These are phyloP conservation scores for Drosophila subpulchrella DNA, from an alignment of 1,140 invertebrate species.

Conservation along the genomic window DNA sequence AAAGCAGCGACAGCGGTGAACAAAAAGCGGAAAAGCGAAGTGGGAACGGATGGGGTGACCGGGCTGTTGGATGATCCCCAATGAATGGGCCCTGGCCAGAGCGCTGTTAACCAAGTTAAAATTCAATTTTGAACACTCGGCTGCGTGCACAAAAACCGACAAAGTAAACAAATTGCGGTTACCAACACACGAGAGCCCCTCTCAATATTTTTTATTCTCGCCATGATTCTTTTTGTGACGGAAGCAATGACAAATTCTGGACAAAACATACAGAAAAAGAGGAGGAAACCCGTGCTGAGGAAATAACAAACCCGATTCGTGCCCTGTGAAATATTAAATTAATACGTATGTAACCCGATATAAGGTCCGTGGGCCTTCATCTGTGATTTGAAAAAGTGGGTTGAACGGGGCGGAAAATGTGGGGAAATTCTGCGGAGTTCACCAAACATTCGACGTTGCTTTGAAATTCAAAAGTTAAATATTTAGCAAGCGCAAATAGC, in stretches of 20 bases:
- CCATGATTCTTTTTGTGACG: constrained; percentile 29
- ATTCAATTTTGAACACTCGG: constrained; percentile 75
- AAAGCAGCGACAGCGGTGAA: constrained; percentile 20
- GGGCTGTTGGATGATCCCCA: constrained; percentile 40
- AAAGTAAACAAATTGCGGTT: constrained; percentile 76
- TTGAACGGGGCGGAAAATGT: constrained; percentile 10
- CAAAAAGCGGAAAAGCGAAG: constrained; percentile 43
- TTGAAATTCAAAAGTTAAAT: constrained; percentile 75
- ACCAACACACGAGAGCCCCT: constrained; percentile 63
- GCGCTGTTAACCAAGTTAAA: constrained; percentile 72
- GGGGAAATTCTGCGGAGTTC: constrained; percentile 9
- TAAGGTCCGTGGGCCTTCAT: constrained; percentile 22
- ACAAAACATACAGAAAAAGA: not conserved
- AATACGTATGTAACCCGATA: constrained; percentile 64
- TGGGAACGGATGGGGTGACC: constrained; percentile 12
- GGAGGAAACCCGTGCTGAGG: not conserved
- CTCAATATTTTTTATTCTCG: constrained; percentile 35
- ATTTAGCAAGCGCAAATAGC: constrained; percentile 62
- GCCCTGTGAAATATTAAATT: constrained; percentile 66
- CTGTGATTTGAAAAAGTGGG: constrained; percentile 36
- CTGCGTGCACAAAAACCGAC: constrained; percentile 74
- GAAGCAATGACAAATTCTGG: constrained; percentile 49
- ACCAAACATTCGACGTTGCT: constrained; percentile 52
- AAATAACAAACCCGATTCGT: constrained; percentile 37
- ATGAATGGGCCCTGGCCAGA: constrained; percentile 50